Conservation (phyloP, 2,797 vertebrate species). For the Setipinna tenuifilis region DNA sequence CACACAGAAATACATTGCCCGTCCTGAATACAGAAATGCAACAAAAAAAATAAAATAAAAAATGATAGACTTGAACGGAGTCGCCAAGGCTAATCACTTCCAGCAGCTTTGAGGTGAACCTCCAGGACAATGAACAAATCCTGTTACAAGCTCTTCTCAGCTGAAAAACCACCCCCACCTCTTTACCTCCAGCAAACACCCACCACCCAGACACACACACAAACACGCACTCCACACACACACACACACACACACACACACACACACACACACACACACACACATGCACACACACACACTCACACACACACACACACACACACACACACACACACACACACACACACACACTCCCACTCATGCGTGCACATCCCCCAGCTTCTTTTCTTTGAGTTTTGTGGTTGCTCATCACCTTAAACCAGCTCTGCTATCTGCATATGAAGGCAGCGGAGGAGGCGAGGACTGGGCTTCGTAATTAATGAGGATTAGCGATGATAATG, state of each 20-base stretch:
- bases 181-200: too few relatives aligned
- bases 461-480: constrained; percentile 90
- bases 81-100: constrained; percentile 69
- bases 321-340: neutral
- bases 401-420: constrained; percentile 83
- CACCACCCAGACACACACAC: neutral
- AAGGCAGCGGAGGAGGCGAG: constrained; percentile 80
- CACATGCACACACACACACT: neutral
- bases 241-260: neutral
- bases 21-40: constrained; percentile 72
- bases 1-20: constrained; percentile 30
- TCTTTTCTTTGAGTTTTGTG: constrained; percentile 46
- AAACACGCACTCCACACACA: neutral
- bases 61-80: constrained; percentile 58
- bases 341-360: neutral
- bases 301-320: neutral
- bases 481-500: constrained; percentile 96
- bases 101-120: constrained; percentile 76
- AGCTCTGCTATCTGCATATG: constrained; percentile 87
- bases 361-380: constrained; percentile 1
- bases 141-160: constrained; percentile 71
- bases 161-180: constrained; percentile 62
- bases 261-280: neutral
- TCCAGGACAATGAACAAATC: constrained; percentile 75
- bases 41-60: constrained; percentile 49